Evolutionary conservation across 2,797 vertebrate genomes (phyloP).

Genomic region (Gymnocypris eckloni): DNA sequence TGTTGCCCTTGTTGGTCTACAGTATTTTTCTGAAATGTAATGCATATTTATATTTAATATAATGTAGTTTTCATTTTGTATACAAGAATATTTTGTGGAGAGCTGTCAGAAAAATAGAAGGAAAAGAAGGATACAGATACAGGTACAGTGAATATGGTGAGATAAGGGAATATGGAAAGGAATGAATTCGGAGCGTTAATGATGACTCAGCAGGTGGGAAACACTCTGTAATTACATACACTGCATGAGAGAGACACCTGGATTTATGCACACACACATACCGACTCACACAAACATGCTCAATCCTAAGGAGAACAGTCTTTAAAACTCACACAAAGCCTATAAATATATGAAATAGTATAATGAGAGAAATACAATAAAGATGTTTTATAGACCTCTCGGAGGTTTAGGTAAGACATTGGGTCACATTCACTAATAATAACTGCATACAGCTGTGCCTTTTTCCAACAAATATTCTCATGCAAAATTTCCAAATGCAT

Average conservation of each 20-base stretch:
- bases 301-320: neutral
- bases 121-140: neutral
- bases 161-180: neutral
- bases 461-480: neutral
- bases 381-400: neutral
- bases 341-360: neutral
- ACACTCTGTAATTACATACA: slow-evolving; percentile 64
- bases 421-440: neutral
- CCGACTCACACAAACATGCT: neutral
- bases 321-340: slow-evolving; percentile 4
- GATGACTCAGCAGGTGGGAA: slow-evolving; percentile 48
- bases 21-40: neutral
- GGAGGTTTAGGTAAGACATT: neutral
- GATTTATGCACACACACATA: slow-evolving; percentile 27
- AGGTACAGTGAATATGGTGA: neutral
- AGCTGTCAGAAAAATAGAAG: neutral
- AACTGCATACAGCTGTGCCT: neutral
- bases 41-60: neutral
- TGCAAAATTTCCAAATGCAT: neutral
- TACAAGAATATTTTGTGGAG: neutral
- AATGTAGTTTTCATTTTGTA: neutral
- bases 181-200: slow-evolving; percentile 37
- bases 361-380: neutral
- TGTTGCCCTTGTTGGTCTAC: neutral
- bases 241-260: slow-evolving; percentile 45